Conservation (phyloP, 2,113 vertebrate genomes). For the Corythoichthys haematopterus region DNA sequence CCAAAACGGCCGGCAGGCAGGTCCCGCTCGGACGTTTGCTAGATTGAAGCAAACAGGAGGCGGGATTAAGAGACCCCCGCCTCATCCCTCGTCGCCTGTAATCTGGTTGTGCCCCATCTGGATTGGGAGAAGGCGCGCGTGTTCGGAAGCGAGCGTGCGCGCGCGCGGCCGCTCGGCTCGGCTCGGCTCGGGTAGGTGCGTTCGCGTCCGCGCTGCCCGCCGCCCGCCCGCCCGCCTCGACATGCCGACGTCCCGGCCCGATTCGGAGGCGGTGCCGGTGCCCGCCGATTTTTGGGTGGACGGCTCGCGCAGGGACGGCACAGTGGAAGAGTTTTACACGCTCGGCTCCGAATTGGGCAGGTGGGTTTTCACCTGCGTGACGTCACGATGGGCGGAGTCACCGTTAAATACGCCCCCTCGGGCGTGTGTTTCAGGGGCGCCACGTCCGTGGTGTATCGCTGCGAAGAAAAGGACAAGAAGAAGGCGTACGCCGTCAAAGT, state of each 20-base stretch:
- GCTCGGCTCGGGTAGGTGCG: too few species aligned
- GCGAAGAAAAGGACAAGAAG: conserved; percentile 80
- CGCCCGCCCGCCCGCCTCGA: not conserved
- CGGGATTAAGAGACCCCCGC: not conserved
- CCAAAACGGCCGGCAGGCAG: not conserved
- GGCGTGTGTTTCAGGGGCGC: conserved; percentile 73
- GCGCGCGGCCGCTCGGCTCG: too few species aligned
- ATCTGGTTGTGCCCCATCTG: conserved; percentile 48
- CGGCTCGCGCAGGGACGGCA: conserved; percentile 75
- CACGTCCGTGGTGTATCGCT: conserved; percentile 82
- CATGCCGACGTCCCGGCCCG: conserved; percentile 78
- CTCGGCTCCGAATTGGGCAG: conserved; percentile 75
- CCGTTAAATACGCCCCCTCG: not conserved
- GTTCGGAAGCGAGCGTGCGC: conserved; percentile 40
- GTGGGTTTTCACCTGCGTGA: conserved; percentile 45
- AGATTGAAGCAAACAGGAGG: not conserved
- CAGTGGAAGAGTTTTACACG: conserved; percentile 77
- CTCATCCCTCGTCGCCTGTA: conserved; percentile 35
- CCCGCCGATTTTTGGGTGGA: conserved; percentile 80
- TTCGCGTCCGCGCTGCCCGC: too few species aligned
- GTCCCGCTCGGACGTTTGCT: not conserved
- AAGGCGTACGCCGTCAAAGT: conserved; percentile 79
- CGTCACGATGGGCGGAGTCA: not conserved
- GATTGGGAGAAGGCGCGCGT: conserved; percentile 42
- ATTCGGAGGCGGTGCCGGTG: conserved; percentile 52